Conservation (phyloP, 2,888 invertebrate genomes). For the Trichogramma dendrolimi region DNA sequence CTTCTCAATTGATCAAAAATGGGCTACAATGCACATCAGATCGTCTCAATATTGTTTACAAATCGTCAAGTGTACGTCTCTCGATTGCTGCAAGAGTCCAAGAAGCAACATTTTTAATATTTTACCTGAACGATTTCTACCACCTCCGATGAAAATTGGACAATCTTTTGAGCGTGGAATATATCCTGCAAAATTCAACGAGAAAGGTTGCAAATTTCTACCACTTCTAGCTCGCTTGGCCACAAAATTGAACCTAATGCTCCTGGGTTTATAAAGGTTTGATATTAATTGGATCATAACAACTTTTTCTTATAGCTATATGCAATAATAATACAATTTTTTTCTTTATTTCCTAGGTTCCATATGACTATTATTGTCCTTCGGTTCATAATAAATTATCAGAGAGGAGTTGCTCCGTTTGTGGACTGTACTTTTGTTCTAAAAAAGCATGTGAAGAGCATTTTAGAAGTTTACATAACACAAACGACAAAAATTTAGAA, state of each 20-base stretch:
- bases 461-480: background rate
- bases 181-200: background rate
- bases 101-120: background rate
- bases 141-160: background rate
- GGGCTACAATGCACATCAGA: slow-evolving; percentile 33
- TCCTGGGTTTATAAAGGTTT: background rate
- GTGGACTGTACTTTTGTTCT: background rate
- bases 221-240: background rate
- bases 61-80: background rate
- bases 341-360: too few relatives aligned
- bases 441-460: background rate
- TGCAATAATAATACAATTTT: background rate
- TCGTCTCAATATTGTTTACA: slow-evolving; percentile 32
- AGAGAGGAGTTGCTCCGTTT: background rate
- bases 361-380: slow-evolving; percentile 1
- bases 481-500: background rate
- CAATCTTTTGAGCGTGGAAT: background rate
- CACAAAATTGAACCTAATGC: background rate
- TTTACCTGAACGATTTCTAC: background rate
- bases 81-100: background rate
- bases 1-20: slow-evolving; percentile 27
- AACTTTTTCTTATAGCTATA: background rate
- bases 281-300: background rate
- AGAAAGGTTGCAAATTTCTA: background rate
- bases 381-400: background rate